phyloP scores from a whole-genome alignment of 2,888 invertebrate genomes.

The Biston stratarius region DNA sequence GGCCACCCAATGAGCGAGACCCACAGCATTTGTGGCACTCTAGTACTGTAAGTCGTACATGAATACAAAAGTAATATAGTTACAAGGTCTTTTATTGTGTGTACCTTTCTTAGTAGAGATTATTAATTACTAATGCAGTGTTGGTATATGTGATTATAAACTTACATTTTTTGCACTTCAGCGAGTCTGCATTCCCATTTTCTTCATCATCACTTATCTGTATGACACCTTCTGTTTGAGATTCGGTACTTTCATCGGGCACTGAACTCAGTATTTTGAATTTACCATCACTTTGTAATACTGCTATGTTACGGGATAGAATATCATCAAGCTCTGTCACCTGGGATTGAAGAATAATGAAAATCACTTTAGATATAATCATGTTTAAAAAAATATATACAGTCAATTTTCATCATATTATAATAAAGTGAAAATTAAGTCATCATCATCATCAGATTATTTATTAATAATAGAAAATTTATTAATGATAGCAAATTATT shows the following conservation, averaged over 20 bases:
- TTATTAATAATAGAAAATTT: too few relatives aligned
- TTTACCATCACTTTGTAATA: conserved; percentile 90
- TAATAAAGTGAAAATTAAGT: too few relatives aligned
- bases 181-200: conserved; percentile 51
- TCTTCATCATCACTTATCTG: conserved; percentile 84
- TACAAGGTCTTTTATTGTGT: too few relatives aligned
- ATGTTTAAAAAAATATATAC: neutral
- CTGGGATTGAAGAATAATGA: conserved; percentile 59
- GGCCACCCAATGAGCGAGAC: too few relatives aligned
- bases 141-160: conserved; percentile 28
- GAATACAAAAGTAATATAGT: too few relatives aligned
- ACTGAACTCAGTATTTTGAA: conserved; percentile 66
- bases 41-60: too few relatives aligned
- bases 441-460: too few relatives aligned
- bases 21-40: too few relatives aligned
- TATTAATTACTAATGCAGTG: neutral
- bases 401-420: neutral
- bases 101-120: too few relatives aligned
- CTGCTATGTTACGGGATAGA: conserved; percentile 84
- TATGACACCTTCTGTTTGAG: conserved; percentile 71
- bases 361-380: neutral
- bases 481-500: too few relatives aligned
- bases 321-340: conserved; percentile 87
- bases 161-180: conserved; percentile 81
- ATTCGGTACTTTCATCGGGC: conserved; percentile 5